Evolutionary conservation across 2,888 invertebrate genomes (phyloP).

Genomic region (Deilephila elpenor): DNA sequence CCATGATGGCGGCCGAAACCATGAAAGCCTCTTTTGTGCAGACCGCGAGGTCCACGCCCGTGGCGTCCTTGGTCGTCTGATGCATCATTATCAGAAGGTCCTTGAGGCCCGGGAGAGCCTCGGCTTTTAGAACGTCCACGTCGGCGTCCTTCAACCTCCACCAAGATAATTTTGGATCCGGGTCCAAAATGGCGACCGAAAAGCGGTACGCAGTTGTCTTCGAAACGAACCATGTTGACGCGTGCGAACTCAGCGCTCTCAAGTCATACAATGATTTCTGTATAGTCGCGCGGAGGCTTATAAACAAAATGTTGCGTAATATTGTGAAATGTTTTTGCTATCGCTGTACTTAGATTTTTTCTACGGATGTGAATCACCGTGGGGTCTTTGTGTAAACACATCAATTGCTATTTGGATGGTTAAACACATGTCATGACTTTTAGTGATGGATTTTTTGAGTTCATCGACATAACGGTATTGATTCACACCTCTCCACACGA

Average conservation of each 20-base stretch:
- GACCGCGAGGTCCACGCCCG: background rate
- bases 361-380: background rate
- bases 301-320: background rate
- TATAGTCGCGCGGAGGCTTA: background rate
- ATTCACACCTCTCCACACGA: background rate
- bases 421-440: background rate
- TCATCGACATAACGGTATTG: background rate
- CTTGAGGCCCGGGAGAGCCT: no score
- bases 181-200: background rate
- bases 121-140: no score
- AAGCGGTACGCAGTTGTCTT: background rate
- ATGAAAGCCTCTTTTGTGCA: background rate
- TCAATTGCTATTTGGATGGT: background rate
- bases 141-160: background rate
- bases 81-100: no score
- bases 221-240: background rate
- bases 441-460: background rate
- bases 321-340: background rate
- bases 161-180: background rate
- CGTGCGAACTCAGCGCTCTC: background rate
- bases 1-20: background rate
- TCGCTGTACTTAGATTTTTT: background rate
- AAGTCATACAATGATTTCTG: background rate
- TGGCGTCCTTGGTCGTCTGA: conserved; percentile 2
- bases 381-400: background rate